A percentile compares a stretch with the other conserved stretches of the same genome.
Conservation (phyloP, 2,888 invertebrate species). For the Sussaba pulchella region DNA sequence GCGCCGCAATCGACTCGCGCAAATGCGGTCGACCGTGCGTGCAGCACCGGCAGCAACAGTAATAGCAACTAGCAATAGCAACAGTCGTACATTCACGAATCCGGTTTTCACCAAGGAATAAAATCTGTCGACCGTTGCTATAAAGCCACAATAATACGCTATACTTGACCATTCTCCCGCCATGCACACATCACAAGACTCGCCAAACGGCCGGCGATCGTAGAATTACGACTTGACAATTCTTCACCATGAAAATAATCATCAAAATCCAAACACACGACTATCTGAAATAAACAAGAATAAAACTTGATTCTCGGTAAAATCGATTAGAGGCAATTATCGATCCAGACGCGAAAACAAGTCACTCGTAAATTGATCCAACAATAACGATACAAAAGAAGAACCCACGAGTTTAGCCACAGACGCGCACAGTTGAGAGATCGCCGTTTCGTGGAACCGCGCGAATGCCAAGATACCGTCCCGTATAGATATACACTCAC, state of each 20-base stretch:
- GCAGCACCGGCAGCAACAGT: conserved; percentile 59
- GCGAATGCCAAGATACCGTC: not conserved
- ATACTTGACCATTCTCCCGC: conserved; percentile 47
- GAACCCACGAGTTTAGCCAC: not conserved
- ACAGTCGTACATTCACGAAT: conserved; percentile 62
- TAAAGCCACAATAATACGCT: conserved; percentile 35
- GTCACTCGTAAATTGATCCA: not conserved
- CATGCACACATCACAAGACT: not conserved
- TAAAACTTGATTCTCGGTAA: not conserved
- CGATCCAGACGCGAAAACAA: not conserved
- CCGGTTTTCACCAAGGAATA: conserved; percentile 67
- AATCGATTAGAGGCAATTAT: conserved; percentile 10
- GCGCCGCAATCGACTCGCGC: conserved; percentile 80
- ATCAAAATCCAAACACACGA: not conserved
- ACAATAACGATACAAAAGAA: not conserved
- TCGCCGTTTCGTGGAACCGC: conserved; percentile 1
- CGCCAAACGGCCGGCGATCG: not conserved
- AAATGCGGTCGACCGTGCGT: conserved; percentile 80
- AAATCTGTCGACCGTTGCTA: conserved; percentile 60
- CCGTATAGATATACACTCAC: no score
- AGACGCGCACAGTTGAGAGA: not conserved
- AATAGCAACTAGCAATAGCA: conserved; percentile 52
- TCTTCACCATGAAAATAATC: not conserved
- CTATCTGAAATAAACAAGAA: not conserved
- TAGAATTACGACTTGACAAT: conserved; percentile 2